Evolutionary conservation across 1,140 invertebrate genomes (phyloP).

Genomic region (Heliconius melpomene): DNA sequence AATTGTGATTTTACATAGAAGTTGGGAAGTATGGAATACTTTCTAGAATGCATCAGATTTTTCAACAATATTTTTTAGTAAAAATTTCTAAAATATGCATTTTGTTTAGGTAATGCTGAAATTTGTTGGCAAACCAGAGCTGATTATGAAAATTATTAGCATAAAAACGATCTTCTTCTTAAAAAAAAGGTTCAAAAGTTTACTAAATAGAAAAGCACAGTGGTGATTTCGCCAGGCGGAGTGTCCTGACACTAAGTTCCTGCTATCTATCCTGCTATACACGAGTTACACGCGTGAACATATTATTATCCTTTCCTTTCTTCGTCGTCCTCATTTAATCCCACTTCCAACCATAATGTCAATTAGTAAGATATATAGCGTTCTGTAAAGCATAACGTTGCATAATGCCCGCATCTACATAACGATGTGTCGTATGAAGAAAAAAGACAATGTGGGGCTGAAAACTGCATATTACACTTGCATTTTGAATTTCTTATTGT

Average conservation of each 20-base stretch:
- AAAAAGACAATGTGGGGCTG: not conserved
- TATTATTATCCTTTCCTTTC: not conserved
- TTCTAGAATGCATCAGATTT: not conserved
- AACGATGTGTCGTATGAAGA: not conserved
- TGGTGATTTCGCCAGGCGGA: too few relatives aligned
- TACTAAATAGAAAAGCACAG: too few relatives aligned
- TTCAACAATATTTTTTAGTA: not conserved
- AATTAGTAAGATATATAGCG: conserved; percentile 6
- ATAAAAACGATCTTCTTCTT: too few relatives aligned
- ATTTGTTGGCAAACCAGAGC: not conserved
- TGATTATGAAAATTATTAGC: too few relatives aligned
- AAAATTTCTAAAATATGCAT: not conserved
- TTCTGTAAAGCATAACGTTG: not conserved
- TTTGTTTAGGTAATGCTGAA: not conserved
- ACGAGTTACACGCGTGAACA: too few relatives aligned
- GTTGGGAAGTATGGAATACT: not conserved
- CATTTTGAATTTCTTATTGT: conserved; percentile 1
- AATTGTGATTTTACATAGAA: not conserved
- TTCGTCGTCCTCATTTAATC: not conserved
- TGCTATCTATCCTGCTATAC: too few relatives aligned
- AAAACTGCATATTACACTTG: conserved; percentile 1
- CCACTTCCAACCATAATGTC: conserved; percentile 1
- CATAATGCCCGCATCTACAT: conserved; percentile 12
- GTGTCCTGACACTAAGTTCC: too few relatives aligned
- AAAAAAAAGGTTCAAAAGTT: too few relatives aligned